A percentile compares a stretch with the other conserved stretches of the same genome.
Evolutionary conservation across 2,888 invertebrate genomes (phyloP).

Genomic region (Stenurella melanura): DNA sequence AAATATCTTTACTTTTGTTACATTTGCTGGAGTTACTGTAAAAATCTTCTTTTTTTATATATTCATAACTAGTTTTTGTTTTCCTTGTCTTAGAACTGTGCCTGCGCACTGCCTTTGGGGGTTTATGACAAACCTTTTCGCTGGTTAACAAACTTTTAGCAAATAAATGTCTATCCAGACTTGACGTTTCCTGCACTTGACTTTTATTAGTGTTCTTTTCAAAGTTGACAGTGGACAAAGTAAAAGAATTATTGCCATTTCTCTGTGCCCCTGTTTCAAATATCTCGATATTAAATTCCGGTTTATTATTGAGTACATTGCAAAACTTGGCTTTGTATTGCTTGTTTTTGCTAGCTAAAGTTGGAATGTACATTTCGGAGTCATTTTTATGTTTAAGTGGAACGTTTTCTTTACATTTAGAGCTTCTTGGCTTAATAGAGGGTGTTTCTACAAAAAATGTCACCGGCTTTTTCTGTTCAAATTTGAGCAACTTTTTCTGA

Average conservation of each 20-base stretch:
- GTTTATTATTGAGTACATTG: constrained; percentile 72
- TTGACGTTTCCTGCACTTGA: constrained; percentile 69
- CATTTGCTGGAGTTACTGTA: constrained; percentile 62
- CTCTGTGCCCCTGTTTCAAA: constrained; percentile 62
- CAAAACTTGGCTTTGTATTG: constrained; percentile 75
- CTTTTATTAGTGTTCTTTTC: constrained; percentile 63
- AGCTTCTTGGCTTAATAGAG: constrained; percentile 39
- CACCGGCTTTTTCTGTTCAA: constrained; percentile 68
- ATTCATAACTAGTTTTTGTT: constrained; percentile 70
- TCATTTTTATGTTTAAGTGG: constrained; percentile 53
- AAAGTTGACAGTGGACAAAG: constrained; percentile 63
- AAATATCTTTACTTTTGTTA: constrained; percentile 51
- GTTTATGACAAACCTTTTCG: constrained; percentile 81
- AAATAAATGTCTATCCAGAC: constrained; percentile 72
- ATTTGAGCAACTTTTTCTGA: constrained; percentile 70
- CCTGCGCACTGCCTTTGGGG: constrained; percentile 82
- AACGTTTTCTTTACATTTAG: constrained; percentile 59
- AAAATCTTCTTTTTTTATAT: constrained; percentile 71
- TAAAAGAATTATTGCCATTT: constrained; percentile 54
- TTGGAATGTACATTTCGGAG: constrained; percentile 77
- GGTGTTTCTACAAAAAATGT: constrained; percentile 69
- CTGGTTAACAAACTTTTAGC: constrained; percentile 70
- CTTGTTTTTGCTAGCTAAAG: constrained; percentile 74
- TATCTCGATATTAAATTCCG: constrained; percentile 68
- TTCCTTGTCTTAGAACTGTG: constrained; percentile 76